Percentiles rank a stretch among this genome's conserved stretches.
phyloP scores from a whole-genome alignment of 2,797 vertebrate species.

The Lophius americanus region DNA sequence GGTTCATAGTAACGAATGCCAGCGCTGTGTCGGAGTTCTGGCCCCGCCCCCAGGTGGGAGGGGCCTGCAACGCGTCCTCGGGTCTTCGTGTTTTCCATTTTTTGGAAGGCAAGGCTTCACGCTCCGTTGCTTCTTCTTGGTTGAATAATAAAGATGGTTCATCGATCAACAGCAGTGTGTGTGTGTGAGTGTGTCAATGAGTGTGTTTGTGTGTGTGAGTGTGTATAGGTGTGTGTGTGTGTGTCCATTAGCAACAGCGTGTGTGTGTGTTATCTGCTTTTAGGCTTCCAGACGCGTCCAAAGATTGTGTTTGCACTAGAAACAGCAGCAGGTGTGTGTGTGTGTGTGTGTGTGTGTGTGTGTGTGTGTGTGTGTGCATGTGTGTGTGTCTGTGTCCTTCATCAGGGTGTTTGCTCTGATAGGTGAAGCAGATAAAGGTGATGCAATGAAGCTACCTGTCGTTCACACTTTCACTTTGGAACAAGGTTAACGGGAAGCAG shows the following conservation, averaged over 20 bases:
- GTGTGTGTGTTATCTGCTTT: slow-evolving; percentile 16
- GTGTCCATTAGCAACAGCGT: slow-evolving; percentile 6
- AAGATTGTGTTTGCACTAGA: slow-evolving; percentile 68
- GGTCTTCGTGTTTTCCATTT: too few species aligned
- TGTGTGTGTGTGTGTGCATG: slow-evolving; percentile 32
- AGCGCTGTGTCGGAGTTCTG: too few species aligned
- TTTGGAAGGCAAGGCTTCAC: too few species aligned
- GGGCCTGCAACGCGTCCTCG: too few species aligned
- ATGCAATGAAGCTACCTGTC: neutral
- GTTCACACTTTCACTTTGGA: slow-evolving; percentile 9
- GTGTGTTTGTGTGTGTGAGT: neutral
- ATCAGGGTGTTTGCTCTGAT: slow-evolving; percentile 43
- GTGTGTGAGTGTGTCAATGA: neutral
- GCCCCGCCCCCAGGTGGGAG: too few species aligned
- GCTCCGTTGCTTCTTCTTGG: too few species aligned
- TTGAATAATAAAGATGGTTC: too few species aligned
- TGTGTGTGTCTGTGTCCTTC: slow-evolving; percentile 35
- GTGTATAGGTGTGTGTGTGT: neutral
- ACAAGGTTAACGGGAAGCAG: neutral
- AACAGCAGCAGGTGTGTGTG: slow-evolving; percentile 25
- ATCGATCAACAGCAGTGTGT: neutral
- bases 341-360: neutral
- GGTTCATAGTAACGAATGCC: too few species aligned
- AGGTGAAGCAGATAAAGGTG: slow-evolving; percentile 25
- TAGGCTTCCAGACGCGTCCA: slow-evolving; percentile 12